Evolutionary conservation across 2,888 invertebrate species (phyloP), one percentile per base, ranked within the genome.

Genomic region (Drosophila birchii): DNA sequence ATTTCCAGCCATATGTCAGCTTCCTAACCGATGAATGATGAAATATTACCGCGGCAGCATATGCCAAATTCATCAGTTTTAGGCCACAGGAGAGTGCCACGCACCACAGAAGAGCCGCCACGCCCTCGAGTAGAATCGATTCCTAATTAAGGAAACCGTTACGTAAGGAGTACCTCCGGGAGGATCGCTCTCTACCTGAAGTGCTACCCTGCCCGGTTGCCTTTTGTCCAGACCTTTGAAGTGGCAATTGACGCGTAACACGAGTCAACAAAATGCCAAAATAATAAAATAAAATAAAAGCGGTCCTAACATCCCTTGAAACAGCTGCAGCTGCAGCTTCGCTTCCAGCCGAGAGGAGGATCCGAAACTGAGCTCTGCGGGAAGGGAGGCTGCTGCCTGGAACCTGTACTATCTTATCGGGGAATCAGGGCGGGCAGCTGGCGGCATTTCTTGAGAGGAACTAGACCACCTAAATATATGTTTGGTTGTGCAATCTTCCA

Each of bases 181-280:
- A 14, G 51, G 78, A 67, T 62, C 47, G 32, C 12, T 18, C 29
- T 36, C 63, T 80, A 76, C 86, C 86, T 88, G 82, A 82, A 72
- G 66, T 32, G 23, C 32, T 20, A 3, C 14, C 38, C 32, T 41
- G 18, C 26, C 16, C 18, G 23, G 44, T 44, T 62, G 32, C 32
- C 34, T 20, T 36, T 64, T 64, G 29, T 61, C 20, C 34, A 12
- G 8, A 5, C 26, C 34, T 11, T 59, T 78, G 67, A 69, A 79
- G 75, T 78, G 75, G 56, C 81, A 62, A 80, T 80, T 85, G 83
- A 79, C 67, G 88, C 78, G 82, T 77, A 88, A 86, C 87, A 87
- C 89, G 89, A 86, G 90, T 84, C 89, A 81, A 73, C 78, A 74
- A 32, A 57, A 26, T 55, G 51, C 53, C 54, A 56, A 59, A 56